A percentile compares a stretch with the other conserved stretches of the same genome.
Conservation (phyloP, 2,797 vertebrate genomes). For the Mormyrus hasselquistii region DNA sequence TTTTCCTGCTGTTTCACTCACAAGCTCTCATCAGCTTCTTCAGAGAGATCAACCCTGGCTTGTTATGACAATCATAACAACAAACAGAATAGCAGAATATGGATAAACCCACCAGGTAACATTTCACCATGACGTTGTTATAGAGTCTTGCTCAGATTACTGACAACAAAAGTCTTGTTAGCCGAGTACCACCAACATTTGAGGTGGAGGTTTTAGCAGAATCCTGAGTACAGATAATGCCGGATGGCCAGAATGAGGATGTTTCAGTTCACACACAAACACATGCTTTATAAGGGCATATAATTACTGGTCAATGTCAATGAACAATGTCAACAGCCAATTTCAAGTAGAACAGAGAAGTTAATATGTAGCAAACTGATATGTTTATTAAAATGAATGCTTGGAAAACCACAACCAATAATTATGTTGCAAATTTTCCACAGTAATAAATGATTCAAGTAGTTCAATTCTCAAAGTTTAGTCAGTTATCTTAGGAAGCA, state of each 20-base stretch:
- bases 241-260: conserved; percentile 28
- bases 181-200: conserved; percentile 36
- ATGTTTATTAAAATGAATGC: neutral
- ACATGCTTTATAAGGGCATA: neutral
- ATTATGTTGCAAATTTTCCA: neutral
- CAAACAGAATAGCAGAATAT: conserved; percentile 46
- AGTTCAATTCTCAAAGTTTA: neutral
- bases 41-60: conserved; percentile 42
- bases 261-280: neutral
- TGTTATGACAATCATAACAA: conserved; percentile 48
- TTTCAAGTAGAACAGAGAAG: neutral
- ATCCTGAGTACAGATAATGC: conserved; percentile 34
- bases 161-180: conserved; percentile 37
- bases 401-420: neutral
- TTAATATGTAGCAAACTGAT: neutral
- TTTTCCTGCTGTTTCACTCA: conserved; percentile 46
- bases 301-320: neutral
- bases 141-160: conserved; percentile 41
- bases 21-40: conserved; percentile 34
- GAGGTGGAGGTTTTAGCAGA: conserved; percentile 26
- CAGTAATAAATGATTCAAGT: neutral
- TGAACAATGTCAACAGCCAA: neutral
- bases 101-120: conserved; percentile 39
- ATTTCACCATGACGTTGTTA: conserved; percentile 40
- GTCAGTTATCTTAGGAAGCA: neutral